Evolutionary conservation across 2,797 vertebrate species (phyloP), one percentile per base, ranked within the genome.

Genomic region (Poliocrania exsul): DNA sequence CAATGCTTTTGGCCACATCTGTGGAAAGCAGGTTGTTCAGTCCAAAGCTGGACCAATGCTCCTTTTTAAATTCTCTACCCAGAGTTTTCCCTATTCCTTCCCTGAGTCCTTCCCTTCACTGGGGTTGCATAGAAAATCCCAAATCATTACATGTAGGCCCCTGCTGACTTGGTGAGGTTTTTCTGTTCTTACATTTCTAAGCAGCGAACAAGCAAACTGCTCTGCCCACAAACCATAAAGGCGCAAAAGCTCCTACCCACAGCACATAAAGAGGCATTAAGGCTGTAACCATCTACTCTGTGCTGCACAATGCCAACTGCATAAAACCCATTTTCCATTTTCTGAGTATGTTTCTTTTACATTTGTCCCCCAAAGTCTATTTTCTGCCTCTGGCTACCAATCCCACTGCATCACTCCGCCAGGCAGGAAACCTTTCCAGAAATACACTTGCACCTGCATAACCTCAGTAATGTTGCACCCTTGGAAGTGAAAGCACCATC

Each of bases 401-500:
- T 58, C 50, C 65, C 75, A 56, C 40, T 44, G 51, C 1, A 1
- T 40, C 75, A 75, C 75, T 90, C 35, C 18, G 15, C 17, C 21
- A 50, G 4, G 13, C 69, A 86, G 72, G 78, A 85, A 91, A 94
- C 26, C 69, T 56, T 75, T 90, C 84, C 92, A 91, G 81, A 95
- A 96, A 93, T 83, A 86, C 62, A 71, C 40, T 90, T 93, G 89
- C 92, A 93, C 84, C 86, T 93, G 72, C 79, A 94, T 57, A 87
- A 81, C 86, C 90, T 78, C 86, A 65, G 84, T 40, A 71, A 95
- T 65, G 86, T 64, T 62, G 86, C 88, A 92, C 86, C 75, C 88
- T 93, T 82, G 90, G 93, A 95, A 94, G 53, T 58, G 72, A 93
- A 95, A 67, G 86, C 84, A 91, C 84, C 88, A 92, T 85, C 90